Conservation (phyloP, 2,113 vertebrate genomes). For the Lamprologus callipterus region DNA sequence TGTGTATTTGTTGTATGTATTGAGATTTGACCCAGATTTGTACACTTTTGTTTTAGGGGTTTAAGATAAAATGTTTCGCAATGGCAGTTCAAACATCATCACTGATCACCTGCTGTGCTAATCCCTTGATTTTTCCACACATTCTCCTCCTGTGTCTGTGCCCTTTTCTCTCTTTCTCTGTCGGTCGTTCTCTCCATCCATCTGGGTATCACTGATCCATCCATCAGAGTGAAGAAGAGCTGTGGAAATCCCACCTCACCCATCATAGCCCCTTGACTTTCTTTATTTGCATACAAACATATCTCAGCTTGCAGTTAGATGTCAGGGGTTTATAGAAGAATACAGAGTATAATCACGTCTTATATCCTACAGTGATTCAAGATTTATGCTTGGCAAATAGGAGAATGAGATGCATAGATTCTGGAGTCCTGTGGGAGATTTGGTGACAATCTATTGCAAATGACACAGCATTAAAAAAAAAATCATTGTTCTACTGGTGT, state of each 20-base stretch:
- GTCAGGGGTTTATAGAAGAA: background rate
- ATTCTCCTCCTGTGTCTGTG: background rate
- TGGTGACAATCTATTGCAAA: constrained; percentile 17
- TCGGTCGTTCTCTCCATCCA: background rate
- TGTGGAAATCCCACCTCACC: constrained; percentile 49
- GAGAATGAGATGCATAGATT: constrained; percentile 5
- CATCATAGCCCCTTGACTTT: constrained; percentile 26
- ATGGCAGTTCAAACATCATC: background rate
- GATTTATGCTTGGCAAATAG: constrained; percentile 33
- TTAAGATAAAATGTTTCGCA: background rate
- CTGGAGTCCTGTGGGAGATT: background rate
- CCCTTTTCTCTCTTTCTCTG: background rate
- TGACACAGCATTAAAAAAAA: background rate
- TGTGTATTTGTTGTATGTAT: background rate
- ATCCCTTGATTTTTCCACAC: background rate
- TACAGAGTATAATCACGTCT: background rate
- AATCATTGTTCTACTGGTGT: background rate
- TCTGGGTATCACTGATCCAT: constrained; percentile 23
- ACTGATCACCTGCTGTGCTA: background rate
- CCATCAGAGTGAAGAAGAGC: constrained; percentile 39
- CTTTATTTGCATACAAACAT: constrained; percentile 52
- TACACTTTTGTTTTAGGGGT: background rate
- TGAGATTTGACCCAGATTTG: background rate
- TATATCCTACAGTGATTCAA: background rate
- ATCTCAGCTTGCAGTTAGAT: constrained; percentile 46